Evolutionary conservation across 2,888 invertebrate species (phyloP), one percentile per base, ranked within the genome.

Genomic region (Caenorhabditis macrosperma): DNA sequence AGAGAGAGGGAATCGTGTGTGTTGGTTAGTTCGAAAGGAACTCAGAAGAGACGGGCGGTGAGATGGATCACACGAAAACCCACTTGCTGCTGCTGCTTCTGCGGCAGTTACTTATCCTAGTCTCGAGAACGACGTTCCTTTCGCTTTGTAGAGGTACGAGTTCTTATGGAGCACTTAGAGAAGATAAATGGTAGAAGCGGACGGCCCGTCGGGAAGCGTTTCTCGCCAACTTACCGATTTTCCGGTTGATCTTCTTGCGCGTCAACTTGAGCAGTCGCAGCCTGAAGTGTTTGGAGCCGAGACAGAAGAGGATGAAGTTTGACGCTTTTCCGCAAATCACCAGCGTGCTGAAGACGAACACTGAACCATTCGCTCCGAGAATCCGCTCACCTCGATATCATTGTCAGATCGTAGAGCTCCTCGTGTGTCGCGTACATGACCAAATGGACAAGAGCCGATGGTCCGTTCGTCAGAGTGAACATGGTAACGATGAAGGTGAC

Each of bases 401-500:
- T 84, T n/a, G 82, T 87, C 44, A 84, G 52, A 64, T 87, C 83
- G 68, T 87, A 87, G 22, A 79, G 59, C 35, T 79, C 66, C 24
- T 80, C 59, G 46, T 80, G 71, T 5, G 81, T 81, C 3, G 78
- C 77, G 35, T 78, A 78, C 71, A 78, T 71, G 3, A 81, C 71
- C 10, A 82, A 20, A 69, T 89, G 86, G 24, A 87, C 82, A 22
- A 89, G 71, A 10, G 89, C 89, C 4, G 89, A 89, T 1, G 89
- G 89, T 7, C 88, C 89, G 69, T 89, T 89, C 7, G 89, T 89
- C 26, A 89, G 48, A 9, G 89, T 89, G 79, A 90, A 89, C 86
- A 88, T 87, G 10, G 89, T 88, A 17, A 89, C 89, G n/a, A 88
- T 88, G 68, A 89, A 84, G 0, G 89, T 83, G 2, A 89, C 89